Evolutionary conservation across 2,113 vertebrate species (phyloP), one percentile per base, ranked within the genome.

Genomic region (Ursus arctos): DNA sequence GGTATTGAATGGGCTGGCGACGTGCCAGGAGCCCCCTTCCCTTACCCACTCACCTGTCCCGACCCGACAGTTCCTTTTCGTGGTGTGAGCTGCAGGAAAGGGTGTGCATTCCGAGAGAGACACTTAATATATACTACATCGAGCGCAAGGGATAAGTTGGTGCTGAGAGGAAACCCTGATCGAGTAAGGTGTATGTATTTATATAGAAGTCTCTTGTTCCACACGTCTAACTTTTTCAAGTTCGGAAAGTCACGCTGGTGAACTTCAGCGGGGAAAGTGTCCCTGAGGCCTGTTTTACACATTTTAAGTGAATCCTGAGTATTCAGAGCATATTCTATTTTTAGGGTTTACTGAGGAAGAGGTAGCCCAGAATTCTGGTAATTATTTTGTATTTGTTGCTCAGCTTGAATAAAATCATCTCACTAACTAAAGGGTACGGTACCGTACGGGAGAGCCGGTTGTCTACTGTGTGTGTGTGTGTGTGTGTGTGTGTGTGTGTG

Each of bases 401-500:
- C 76, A 67, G 1, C 82, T 85, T 47, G 49, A 28, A 43, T 85
- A 79, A 97, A 67, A 71, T 51, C 43, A 59, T 49, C 40, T 61
- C 40, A 51, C 4, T 69, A 5, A 51, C 57, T 28, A 33, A 59
- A 53, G 65, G 16, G 4, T 77, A 28, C 59, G 59, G 40, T 87
- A 19, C 57, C 26, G 12, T 84, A 79, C 53, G 76, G 43, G 59
- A 83, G 69, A 33, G 16, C 24, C 40, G 7, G 1, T 49, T 86
- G 47, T 61, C 53, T 71, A 28, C 11, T 40, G n/a, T 19, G 4
- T 63, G 7, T 83, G 51, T 7, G 36, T 4, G 0, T 19, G 15
- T 67, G 61, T 91, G 97, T 86, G 40, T 53, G n/a, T 24, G 95
- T 40, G 40, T 40, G 40, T 86, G 40, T 26, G 40, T 53, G n/a